Base-by-base conservation (phyloP, 1,140 invertebrate genomes). In the Eufriesea mexicana region DNA sequence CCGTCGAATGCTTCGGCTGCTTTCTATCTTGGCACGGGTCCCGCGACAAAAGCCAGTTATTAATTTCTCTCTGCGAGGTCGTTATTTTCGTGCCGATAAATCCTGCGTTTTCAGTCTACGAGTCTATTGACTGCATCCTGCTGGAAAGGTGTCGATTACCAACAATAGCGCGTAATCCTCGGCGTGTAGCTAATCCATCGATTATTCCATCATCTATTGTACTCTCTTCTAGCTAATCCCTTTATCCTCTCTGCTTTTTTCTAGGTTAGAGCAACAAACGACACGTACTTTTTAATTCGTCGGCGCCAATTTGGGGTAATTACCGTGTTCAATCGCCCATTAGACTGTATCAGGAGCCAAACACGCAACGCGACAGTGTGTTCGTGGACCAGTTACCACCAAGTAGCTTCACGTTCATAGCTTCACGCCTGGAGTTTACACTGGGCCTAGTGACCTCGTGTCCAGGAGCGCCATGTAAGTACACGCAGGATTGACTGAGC, bases 91-190 rank as follows among this genome's bases (percentile, higher is more conserved):
- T 35, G 51, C 18, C 62, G 57, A 80, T 59, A 66, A 85, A 81
- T 80, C 25, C n/a, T 57, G 10, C 62, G 70, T 67, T 80, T 66
- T 71, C 57, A 71, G 80, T 86, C 75, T 80, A 80, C 68, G 25
- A 51, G n/a, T 62, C 25, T 14, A 8, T 42, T 62, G 49, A 28
- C 25, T 64, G n/a, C 45, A 57, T 47, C 80, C 76, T 64, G 20
- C 7, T 8, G 35, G 66, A 72, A 45, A 59, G 55, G 70, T 54
- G 67, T 76, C 72, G 83, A 81, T 85, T 75, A 71, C 73, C 71
- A 16, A 59, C 8, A 28, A 25, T 18, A 18, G 14, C 72, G 45
- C n/a, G 51, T 42, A 55, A 75, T 62, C 54, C 23, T 57, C n/a
- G 45, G 47, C 49, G 54, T 35, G 28, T 59, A 71, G 55, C 47